Evolutionary conservation across 2,113 vertebrate species (phyloP).

Genomic region (Archocentrus centrarchus): DNA sequence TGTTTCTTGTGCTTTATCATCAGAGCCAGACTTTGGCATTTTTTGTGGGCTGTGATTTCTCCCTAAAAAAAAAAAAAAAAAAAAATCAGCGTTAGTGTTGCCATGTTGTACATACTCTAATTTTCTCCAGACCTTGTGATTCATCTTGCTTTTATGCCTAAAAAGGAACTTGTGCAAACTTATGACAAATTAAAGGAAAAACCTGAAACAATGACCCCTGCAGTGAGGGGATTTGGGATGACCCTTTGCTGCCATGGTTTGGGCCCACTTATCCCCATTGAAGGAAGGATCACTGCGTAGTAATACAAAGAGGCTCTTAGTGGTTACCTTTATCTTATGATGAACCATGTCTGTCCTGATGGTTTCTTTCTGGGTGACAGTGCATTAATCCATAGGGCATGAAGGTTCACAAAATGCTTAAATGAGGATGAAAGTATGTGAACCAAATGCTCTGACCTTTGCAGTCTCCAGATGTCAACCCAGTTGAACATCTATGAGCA

Average conservation of each 20-base stretch:
- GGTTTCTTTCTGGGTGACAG: not conserved
- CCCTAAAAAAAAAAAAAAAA: not conserved
- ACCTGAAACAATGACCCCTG: not conserved
- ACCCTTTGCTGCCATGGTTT: not conserved
- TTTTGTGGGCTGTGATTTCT: not conserved
- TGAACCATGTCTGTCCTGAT: not conserved
- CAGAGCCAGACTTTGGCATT: not conserved
- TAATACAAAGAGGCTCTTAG: not conserved
- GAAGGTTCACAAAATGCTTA: not conserved
- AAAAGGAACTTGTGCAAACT: not conserved
- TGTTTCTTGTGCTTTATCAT: slow-evolving; percentile 19
- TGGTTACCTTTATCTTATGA: not conserved
- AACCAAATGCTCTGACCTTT: not conserved
- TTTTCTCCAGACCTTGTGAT: not conserved
- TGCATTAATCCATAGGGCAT: not conserved
- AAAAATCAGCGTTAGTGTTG: not conserved
- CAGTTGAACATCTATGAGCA: not conserved
- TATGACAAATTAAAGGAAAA: not conserved
- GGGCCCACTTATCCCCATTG: not conserved
- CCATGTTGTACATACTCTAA: not conserved
- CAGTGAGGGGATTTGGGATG: not conserved
- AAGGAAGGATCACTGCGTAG: not conserved
- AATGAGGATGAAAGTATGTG: slow-evolving; percentile 11
- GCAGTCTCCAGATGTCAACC: not conserved
- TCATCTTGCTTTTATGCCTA: slow-evolving; percentile 11